phyloP scores from a whole-genome alignment of 2,888 invertebrate species.

The Orthosia incerta region DNA sequence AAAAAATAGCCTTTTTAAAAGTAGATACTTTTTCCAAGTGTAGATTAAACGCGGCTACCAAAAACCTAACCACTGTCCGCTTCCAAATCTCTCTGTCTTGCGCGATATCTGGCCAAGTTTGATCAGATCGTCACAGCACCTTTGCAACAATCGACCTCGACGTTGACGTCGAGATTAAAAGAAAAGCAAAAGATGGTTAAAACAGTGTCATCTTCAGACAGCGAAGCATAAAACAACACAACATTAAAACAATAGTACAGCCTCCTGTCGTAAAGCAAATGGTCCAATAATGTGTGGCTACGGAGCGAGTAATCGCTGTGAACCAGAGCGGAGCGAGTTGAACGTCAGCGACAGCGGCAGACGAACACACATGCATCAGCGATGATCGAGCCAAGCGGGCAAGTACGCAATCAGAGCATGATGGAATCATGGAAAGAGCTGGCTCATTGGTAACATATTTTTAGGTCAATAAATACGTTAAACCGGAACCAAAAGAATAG shows the following conservation, averaged over 20 bases:
- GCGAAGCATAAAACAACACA: slow-evolving; percentile 40
- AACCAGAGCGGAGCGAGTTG: slow-evolving; percentile 65
- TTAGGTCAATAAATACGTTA: neutral
- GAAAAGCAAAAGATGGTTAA: neutral
- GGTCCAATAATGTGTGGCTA: slow-evolving; percentile 43
- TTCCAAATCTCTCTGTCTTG: too few species aligned
- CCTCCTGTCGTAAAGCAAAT: slow-evolving; percentile 27
- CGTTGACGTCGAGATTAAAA: too few species aligned
- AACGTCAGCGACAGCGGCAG: slow-evolving; percentile 48
- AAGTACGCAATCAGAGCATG: slow-evolving; percentile 57
- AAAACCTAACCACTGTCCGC: too few species aligned
- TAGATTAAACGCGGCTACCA: neutral
- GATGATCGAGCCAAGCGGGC: slow-evolving; percentile 4
- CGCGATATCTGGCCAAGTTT: too few species aligned
- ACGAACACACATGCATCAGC: slow-evolving; percentile 51
- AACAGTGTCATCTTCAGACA: slow-evolving; percentile 6
- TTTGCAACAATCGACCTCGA: too few species aligned
- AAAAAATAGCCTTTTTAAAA: too few species aligned
- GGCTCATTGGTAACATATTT: slow-evolving; percentile 18
- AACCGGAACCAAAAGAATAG: neutral
- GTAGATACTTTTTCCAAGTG: neutral
- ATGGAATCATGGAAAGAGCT: slow-evolving; percentile 13
- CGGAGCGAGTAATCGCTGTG: slow-evolving; percentile 55
- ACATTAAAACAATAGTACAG: neutral
- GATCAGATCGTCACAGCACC: too few species aligned